Percentiles rank a stretch among this genome's conserved stretches.
Evolutionary conservation across 1,140 invertebrate species (phyloP).

Genomic region (Tribolium castaneum): DNA sequence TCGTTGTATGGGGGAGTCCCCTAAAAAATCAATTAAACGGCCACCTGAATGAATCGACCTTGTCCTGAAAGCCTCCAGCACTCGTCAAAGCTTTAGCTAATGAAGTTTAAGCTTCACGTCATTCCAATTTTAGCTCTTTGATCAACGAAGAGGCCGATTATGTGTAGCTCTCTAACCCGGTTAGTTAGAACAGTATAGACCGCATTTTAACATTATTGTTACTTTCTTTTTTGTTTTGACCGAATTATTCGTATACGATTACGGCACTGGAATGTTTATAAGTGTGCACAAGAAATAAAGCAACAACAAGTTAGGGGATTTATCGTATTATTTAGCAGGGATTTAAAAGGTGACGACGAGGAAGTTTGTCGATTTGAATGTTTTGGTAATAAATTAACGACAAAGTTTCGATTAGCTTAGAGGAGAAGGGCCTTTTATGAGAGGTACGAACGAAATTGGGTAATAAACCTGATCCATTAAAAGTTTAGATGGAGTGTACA

Average conservation of each 20-base stretch:
- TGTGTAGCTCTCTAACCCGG: neutral
- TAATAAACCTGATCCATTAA: neutral
- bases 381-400: neutral
- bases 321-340: neutral
- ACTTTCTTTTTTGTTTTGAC: neutral
- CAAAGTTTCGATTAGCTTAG: neutral
- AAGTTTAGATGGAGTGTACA: neutral
- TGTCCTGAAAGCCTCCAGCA: neutral
- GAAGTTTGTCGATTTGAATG: neutral
- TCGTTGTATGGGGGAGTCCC: neutral
- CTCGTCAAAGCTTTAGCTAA: constrained; percentile 14
- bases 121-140: constrained; percentile 25
- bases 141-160: neutral
- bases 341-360: neutral
- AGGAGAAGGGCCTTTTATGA: neutral
- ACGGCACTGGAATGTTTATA: constrained; percentile 7
- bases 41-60: neutral
- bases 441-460: neutral
- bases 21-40: neutral
- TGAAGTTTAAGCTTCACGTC: constrained; percentile 20
- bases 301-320: neutral
- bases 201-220: neutral
- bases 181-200: neutral
- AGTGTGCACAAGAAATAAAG: neutral
- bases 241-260: neutral